A percentile compares a stretch with the other conserved stretches of the same genome.
Conservation (phyloP, 2,888 invertebrate species). For the Eueremaeus valkanovi region DNA sequence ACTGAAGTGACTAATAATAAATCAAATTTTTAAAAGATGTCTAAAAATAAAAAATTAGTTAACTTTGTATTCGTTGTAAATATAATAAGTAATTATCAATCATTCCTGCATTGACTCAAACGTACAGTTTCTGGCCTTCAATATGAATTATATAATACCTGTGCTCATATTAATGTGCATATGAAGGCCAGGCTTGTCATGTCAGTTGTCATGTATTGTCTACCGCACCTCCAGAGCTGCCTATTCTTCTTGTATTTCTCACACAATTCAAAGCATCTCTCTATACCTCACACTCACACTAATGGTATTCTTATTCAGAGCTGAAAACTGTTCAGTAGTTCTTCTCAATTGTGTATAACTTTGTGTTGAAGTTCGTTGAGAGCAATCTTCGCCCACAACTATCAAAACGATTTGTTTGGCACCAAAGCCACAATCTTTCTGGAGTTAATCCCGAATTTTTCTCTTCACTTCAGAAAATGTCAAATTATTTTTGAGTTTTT, state of each 20-base stretch:
- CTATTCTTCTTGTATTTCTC: not conserved
- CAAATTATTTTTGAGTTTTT: not conserved
- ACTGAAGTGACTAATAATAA: not conserved
- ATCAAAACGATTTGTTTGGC: constrained; percentile 1
- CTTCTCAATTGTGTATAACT: not conserved
- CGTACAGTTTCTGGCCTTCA: not conserved
- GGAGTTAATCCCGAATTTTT: not conserved
- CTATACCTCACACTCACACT: not conserved
- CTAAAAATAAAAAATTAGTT: not conserved
- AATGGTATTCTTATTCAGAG: no score
- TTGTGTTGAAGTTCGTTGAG: not conserved
- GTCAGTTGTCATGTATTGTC: constrained; percentile 24
- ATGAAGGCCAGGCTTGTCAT: constrained; percentile 3
- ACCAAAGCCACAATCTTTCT: constrained; percentile 1
- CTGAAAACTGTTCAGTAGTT: constrained; percentile 8
- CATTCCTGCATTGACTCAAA: not conserved
- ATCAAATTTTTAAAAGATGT: not conserved
- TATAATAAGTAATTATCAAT: not conserved
- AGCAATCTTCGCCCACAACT: not conserved
- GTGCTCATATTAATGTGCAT: not conserved
- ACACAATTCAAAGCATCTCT: not conserved
- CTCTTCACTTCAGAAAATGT: constrained; percentile 1
- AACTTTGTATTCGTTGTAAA: not conserved
- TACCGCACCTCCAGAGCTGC: not conserved
- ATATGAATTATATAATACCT: constrained; percentile 1